A percentile compares a stretch with the other conserved stretches of the same genome.
These are phyloP conservation scores for Ornithoptera alexandrae DNA, from an alignment of 2,888 invertebrate species.

Conservation along the genomic window DNA sequence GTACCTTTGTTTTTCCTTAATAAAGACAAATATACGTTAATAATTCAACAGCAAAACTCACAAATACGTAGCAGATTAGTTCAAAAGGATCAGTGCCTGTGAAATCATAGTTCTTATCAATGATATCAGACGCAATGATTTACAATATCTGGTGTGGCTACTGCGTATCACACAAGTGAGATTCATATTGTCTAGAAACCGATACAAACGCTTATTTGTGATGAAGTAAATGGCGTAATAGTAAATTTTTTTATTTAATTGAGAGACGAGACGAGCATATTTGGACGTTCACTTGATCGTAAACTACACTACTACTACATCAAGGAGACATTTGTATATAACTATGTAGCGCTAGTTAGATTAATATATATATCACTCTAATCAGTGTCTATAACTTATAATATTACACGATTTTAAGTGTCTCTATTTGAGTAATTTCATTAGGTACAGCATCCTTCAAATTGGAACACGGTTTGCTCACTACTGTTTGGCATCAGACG, in stretches of 20 bases:
- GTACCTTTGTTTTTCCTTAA: background rate
- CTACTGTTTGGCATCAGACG: no score
- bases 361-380: no score
- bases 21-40: background rate
- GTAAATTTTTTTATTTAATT: conserved; percentile 3
- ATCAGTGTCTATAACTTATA: no score
- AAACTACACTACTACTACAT: no score
- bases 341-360: no score
- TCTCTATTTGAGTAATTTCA: no score
- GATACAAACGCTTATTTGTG: conserved; percentile 37
- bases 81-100: conserved; percentile 36
- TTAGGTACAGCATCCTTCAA: no score
- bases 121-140: conserved; percentile 61
- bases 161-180: conserved; percentile 42
- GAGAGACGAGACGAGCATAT: background rate
- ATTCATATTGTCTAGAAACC: conserved; percentile 43
- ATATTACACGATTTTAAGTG: no score
- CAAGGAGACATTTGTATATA: no score
- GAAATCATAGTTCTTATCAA: conserved; percentile 61
- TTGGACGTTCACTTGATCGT: no score
- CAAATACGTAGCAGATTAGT: background rate
- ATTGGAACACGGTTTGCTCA: no score
- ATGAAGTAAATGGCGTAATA: conserved; percentile 6
- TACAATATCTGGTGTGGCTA: conserved; percentile 57
- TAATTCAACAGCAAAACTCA: background rate